A percentile compares a stretch with the other conserved stretches of the same genome.
phyloP scores from a whole-genome alignment of 2,113 vertebrate species.

The Mirounga angustirostris region DNA sequence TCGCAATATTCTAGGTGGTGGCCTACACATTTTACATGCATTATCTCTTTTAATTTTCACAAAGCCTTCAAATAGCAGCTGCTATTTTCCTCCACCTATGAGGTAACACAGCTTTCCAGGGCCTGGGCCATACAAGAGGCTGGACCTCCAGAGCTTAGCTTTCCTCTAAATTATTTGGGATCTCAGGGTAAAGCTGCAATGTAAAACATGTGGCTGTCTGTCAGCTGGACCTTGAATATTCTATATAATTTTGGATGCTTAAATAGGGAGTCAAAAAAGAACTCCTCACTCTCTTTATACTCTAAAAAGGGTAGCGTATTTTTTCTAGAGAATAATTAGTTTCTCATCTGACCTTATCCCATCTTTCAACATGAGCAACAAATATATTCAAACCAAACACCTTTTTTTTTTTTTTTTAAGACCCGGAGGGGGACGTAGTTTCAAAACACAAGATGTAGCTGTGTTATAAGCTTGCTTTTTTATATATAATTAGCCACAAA shows the following conservation, averaged over 20 bases:
- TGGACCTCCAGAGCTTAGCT: neutral
- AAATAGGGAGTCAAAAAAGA: neutral
- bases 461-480: neutral
- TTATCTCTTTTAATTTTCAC: neutral
- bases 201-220: neutral
- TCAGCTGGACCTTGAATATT: neutral
- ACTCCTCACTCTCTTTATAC: neutral
- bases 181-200: neutral
- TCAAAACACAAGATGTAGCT: neutral
- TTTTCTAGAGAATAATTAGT: neutral
- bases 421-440: neutral
- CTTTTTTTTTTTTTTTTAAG: neutral
- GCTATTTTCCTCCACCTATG: neutral
- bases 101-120: neutral
- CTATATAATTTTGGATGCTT: neutral
- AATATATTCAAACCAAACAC: neutral
- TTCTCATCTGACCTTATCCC: neutral
- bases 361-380: conserved; percentile 6
- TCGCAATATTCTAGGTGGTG: neutral
- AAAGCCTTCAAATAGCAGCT: neutral
- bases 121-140: neutral
- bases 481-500: neutral
- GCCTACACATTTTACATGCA: neutral
- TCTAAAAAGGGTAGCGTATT: neutral
- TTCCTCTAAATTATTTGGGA: neutral